These are phyloP conservation scores for Drosophila lacicola DNA, from an alignment of 2,888 invertebrate genomes.

Conservation along the genomic window DNA sequence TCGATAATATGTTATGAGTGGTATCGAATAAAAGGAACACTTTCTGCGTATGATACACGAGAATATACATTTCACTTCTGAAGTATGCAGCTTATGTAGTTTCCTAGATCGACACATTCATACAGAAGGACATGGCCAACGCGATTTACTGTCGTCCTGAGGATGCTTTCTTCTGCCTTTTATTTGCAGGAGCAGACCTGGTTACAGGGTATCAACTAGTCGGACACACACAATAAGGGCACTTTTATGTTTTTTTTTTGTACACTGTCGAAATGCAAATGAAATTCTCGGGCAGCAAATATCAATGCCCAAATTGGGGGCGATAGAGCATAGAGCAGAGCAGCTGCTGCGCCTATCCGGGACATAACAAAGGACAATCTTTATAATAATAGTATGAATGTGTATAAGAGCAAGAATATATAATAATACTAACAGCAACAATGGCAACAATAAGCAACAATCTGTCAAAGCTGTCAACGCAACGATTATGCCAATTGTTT, in stretches of 20 bases:
- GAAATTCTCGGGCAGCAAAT: constrained; percentile 27
- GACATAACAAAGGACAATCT: constrained; percentile 19
- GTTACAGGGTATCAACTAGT: neutral
- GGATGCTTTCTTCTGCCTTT: no score
- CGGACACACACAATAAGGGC: neutral
- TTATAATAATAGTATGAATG: neutral
- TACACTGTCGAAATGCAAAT: constrained; percentile 39
- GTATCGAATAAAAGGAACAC: no score
- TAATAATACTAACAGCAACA: constrained; percentile 1
- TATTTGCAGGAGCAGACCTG: neutral
- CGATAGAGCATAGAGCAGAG: neutral
- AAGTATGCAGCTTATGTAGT: no score
- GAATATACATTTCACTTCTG: no score
- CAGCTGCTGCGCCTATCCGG: constrained; percentile 1
- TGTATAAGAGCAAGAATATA: neutral
- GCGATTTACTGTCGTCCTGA: no score
- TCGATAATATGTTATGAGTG: no score
- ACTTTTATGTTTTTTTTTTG: constrained; percentile 37
- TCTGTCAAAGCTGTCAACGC: constrained; percentile 71
- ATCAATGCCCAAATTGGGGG: constrained; percentile 1
- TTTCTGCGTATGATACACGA: no score
- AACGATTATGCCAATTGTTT: constrained; percentile 67
- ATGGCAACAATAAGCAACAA: constrained; percentile 50
- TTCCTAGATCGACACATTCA: no score
- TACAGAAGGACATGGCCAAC: no score